phyloP scores from a whole-genome alignment of 2,888 invertebrate genomes.

The Epinotia bilunana region DNA sequence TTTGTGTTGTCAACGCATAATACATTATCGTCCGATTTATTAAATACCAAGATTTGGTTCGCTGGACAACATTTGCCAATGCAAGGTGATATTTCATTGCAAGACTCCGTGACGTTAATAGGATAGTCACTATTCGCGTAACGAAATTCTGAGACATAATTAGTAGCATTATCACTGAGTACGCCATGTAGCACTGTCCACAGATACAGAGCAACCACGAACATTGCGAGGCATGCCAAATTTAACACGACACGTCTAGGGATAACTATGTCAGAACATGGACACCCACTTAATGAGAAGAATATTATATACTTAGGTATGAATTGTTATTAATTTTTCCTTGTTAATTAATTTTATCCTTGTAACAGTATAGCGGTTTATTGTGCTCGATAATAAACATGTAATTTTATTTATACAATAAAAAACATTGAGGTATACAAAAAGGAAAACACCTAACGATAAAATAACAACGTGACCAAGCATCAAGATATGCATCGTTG shows the following conservation, averaged over 20 bases:
- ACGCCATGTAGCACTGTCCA: background rate
- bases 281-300: background rate
- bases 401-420: too few species aligned
- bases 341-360: background rate
- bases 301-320: background rate
- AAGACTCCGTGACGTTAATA: background rate
- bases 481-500: too few species aligned
- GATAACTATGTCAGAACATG: background rate
- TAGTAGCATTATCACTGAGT: background rate
- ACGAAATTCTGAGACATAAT: background rate
- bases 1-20: background rate
- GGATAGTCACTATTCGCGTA: background rate
- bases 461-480: too few species aligned
- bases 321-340: background rate
- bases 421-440: too few species aligned
- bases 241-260: too few species aligned
- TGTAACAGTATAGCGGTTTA: too few species aligned
- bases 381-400: too few species aligned
- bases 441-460: too few species aligned
- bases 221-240: background rate
- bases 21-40: background rate
- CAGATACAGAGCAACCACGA: background rate
- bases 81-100: constrained; percentile 5
- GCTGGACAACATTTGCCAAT: constrained; percentile 21
- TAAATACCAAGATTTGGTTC: constrained; percentile 5